phyloP scores from a whole-genome alignment of 2,113 vertebrate species.

The Probosciger aterrimus region DNA sequence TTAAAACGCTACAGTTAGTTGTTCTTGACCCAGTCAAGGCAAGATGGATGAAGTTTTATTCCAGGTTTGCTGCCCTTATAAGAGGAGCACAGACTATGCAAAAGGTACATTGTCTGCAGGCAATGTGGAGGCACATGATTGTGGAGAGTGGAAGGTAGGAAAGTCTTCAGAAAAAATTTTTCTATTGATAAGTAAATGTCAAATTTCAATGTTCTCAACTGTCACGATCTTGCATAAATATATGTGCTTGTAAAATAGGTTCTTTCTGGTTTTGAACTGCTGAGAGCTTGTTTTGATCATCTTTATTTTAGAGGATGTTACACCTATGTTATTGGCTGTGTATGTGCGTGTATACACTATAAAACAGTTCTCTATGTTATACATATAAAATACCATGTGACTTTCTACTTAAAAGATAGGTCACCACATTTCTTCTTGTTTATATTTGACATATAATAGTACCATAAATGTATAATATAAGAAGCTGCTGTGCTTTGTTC shows the following conservation, averaged over 20 bases:
- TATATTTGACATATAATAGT: not conserved
- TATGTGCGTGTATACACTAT: not conserved
- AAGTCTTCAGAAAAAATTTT: not conserved
- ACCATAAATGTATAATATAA: not conserved
- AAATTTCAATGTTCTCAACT: not conserved
- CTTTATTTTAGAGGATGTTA: not conserved
- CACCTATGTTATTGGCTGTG: accelerated
- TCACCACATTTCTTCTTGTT: not conserved
- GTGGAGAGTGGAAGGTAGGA: not conserved
- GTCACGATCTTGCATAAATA: not conserved
- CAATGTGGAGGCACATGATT: accelerated
- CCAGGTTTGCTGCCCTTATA: not conserved
- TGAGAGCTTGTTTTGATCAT: not conserved
- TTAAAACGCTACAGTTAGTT: not conserved
- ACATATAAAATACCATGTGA: not conserved
- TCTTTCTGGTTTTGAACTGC: not conserved
- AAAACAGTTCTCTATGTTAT: not conserved
- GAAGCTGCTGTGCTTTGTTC: not conserved
- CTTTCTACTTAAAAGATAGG: not conserved
- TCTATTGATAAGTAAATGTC: not conserved
- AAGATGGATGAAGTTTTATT: not conserved
- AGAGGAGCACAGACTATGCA: not conserved
- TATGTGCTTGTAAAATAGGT: not conserved
- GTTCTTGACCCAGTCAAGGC: not conserved
- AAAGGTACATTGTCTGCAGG: accelerated